Evolutionary conservation across 1,140 invertebrate genomes (phyloP).

Genomic region (Bicyclus anynana): DNA sequence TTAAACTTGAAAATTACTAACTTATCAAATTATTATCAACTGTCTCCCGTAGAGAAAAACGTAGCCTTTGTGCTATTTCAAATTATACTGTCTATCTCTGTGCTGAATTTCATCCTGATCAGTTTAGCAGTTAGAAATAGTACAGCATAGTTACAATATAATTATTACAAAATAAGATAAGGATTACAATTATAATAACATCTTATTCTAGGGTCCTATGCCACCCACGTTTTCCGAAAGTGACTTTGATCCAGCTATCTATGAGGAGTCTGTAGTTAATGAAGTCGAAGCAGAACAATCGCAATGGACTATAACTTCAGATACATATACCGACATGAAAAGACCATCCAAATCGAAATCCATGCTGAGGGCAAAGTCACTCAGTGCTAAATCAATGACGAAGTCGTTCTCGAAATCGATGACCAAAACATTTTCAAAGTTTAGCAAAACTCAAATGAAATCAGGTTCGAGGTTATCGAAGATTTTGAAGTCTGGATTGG

Average conservation of each 20-base stretch:
- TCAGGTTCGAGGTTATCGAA: slow-evolving; percentile 30
- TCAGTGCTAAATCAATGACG: slow-evolving; percentile 5
- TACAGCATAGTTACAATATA: too few relatives aligned
- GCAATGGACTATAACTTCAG: slow-evolving; percentile 42
- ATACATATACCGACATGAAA: slow-evolving; percentile 25
- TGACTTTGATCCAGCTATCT: slow-evolving; percentile 37
- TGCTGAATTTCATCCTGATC: too few relatives aligned
- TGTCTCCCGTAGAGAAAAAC: too few relatives aligned
- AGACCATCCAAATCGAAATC: slow-evolving; percentile 32
- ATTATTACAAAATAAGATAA: too few relatives aligned
- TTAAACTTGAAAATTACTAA: too few relatives aligned
- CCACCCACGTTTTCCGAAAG: slow-evolving; percentile 38
- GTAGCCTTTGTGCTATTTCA: too few relatives aligned
- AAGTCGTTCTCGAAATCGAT: slow-evolving; percentile 27
- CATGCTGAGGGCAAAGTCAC: slow-evolving; percentile 4
- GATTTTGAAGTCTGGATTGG: slow-evolving; percentile 20
- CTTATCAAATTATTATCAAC: too few relatives aligned
- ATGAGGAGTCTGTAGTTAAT: slow-evolving; percentile 28
- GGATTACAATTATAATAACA: too few relatives aligned
- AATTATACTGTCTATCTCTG: too few relatives aligned
- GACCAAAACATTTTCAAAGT: slow-evolving; percentile 42
- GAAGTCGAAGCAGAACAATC: slow-evolving; percentile 34
- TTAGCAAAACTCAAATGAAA: slow-evolving; percentile 16
- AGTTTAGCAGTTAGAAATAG: too few relatives aligned
- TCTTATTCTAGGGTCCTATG: slow-evolving; percentile 11